Percentiles rank a stretch among this genome's conserved stretches.
Evolutionary conservation across 2,797 vertebrate genomes (phyloP).

Genomic region (Onychomys leucogaster): DNA sequence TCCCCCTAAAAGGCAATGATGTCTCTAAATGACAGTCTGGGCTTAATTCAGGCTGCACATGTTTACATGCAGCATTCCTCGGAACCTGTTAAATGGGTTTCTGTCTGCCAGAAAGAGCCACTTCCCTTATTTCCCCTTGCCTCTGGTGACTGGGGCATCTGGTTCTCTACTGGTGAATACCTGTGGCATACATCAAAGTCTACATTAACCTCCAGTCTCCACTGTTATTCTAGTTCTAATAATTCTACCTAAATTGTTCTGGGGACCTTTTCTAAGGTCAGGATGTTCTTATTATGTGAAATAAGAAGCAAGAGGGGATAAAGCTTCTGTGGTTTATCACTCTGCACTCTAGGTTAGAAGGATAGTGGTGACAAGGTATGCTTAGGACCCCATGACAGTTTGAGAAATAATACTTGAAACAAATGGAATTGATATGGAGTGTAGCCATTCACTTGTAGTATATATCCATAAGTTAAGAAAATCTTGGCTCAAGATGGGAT

Average conservation of each 20-base stretch:
- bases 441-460: background rate
- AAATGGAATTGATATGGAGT: background rate
- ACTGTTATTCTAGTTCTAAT: background rate
- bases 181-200: background rate
- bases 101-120: background rate
- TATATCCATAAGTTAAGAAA: conserved; percentile 1
- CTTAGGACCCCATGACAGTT: background rate
- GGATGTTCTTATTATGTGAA: background rate
- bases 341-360: background rate
- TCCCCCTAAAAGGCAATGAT: background rate
- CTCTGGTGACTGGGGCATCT: background rate
- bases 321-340: background rate
- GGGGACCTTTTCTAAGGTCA: background rate
- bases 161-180: background rate
- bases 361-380: background rate
- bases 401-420: background rate
- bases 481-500: background rate
- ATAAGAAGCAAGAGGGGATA: background rate
- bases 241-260: background rate
- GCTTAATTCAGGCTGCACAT: background rate
- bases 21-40: background rate
- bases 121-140: background rate
- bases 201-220: background rate
- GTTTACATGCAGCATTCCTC: background rate
- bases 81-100: background rate